Conservation (phyloP, 2,888 invertebrate genomes). For the Anorthoa munda region DNA sequence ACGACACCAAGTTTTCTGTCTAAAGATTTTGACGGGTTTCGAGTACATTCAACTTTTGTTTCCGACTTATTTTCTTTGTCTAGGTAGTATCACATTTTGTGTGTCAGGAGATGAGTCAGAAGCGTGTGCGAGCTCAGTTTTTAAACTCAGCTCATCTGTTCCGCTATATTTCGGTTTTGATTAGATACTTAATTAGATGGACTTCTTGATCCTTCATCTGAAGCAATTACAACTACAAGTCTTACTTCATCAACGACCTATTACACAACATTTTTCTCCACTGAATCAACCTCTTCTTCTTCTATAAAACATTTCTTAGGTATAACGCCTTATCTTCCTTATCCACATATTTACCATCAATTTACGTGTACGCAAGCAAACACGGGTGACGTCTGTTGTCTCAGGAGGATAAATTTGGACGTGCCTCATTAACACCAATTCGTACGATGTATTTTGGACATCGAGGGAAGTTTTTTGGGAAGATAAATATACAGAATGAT, state of each 20-base stretch:
- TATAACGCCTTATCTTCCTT: conserved; percentile 58
- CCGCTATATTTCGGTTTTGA: background rate
- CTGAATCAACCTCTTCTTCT: conserved; percentile 3
- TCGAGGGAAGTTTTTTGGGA: conserved; percentile 46
- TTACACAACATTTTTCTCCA: background rate
- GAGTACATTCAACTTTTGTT: conserved; percentile 30
- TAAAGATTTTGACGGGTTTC: conserved; percentile 42
- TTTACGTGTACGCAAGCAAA: conserved; percentile 66
- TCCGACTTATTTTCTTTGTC: conserved; percentile 1
- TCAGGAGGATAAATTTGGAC: conserved; percentile 67
- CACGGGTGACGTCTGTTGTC: conserved; percentile 65
- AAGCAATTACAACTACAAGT: background rate
- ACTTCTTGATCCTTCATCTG: background rate
- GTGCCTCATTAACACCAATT: conserved; percentile 68
- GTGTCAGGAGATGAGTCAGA: conserved; percentile 4
- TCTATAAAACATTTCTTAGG: background rate
- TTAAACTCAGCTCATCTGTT: background rate
- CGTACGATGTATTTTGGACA: conserved; percentile 54
- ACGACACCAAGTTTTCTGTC: background rate
- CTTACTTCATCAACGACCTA: background rate
- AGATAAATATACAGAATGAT: conserved; percentile 28
- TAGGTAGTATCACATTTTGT: conserved; percentile 14
- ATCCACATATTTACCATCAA: conserved; percentile 63
- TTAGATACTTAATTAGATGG: background rate
- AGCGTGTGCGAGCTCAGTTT: background rate